phyloP scores from a whole-genome alignment of 2,888 invertebrate species.

The Exephanes ischioxanthus region DNA sequence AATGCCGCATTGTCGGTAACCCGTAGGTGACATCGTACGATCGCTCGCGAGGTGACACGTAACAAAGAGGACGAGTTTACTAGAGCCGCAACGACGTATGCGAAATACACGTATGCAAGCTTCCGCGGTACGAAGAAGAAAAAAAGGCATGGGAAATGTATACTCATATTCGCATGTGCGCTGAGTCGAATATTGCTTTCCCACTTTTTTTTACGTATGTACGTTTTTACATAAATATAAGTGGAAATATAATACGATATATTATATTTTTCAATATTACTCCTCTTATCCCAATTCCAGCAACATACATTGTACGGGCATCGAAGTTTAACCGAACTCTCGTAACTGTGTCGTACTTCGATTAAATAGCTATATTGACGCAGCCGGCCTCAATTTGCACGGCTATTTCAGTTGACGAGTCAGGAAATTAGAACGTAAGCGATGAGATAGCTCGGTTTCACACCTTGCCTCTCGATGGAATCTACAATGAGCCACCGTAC shows the following conservation, averaged over 20 bases:
- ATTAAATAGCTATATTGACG: not conserved
- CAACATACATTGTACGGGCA: not conserved
- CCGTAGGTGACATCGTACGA: slow-evolving; percentile 75
- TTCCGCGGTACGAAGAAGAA: slow-evolving; percentile 17
- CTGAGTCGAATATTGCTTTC: not conserved
- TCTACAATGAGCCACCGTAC: not conserved
- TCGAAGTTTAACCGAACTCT: not conserved
- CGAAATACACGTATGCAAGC: slow-evolving; percentile 50
- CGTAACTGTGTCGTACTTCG: not conserved
- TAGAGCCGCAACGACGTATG: slow-evolving; percentile 43
- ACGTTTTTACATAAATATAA: no score
- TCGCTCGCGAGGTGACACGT: slow-evolving; percentile 65
- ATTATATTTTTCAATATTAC: not conserved
- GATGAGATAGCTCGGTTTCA: slow-evolving; percentile 26
- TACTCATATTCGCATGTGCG: not conserved
- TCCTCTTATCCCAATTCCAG: not conserved
- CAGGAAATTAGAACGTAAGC: slow-evolving; percentile 34
- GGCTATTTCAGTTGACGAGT: slow-evolving; percentile 33
- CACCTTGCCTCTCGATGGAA: slow-evolving; percentile 8
- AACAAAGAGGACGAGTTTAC: slow-evolving; percentile 60
- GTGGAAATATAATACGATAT: no score
- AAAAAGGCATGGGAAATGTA: slow-evolving; percentile 2
- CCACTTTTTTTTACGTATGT: no score
- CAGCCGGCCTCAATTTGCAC: slow-evolving; percentile 40
- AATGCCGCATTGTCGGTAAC: slow-evolving; percentile 77